phyloP scores from a whole-genome alignment of 1,140 invertebrate species.

The Drosophila chauvacae region DNA sequence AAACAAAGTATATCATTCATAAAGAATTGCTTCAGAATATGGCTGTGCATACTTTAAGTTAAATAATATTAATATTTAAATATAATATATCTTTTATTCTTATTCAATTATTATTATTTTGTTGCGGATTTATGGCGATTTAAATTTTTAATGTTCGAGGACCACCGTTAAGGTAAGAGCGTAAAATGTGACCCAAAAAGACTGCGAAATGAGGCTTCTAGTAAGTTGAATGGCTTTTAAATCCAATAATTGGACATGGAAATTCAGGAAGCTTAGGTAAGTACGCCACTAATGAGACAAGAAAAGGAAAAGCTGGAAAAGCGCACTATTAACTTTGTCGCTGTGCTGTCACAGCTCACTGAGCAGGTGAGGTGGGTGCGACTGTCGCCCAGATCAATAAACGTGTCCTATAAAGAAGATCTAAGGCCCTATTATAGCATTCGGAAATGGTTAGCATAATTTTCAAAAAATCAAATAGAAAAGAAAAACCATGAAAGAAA shows the following conservation, averaged over 20 bases:
- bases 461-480: not conserved
- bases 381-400: not conserved
- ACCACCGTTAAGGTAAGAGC: not conserved
- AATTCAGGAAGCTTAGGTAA: not conserved
- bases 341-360: not conserved
- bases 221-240: not conserved
- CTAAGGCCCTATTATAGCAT: not conserved
- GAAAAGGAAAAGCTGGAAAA: constrained; percentile 1
- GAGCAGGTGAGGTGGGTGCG: not conserved
- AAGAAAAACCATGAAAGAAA: not conserved
- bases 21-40: no score
- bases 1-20: no score
- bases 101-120: not conserved
- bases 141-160: not conserved
- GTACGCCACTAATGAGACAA: not conserved
- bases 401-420: not conserved
- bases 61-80: not conserved
- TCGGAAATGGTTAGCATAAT: not conserved
- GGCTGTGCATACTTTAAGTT: no score
- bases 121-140: not conserved
- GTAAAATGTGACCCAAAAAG: no score
- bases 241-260: not conserved
- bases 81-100: not conserved
- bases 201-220: not conserved
- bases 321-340: not conserved